Percentiles rank a stretch among this genome's conserved stretches.
Conservation (phyloP, 2,888 invertebrate genomes). For the Chrysina gloriosa region DNA sequence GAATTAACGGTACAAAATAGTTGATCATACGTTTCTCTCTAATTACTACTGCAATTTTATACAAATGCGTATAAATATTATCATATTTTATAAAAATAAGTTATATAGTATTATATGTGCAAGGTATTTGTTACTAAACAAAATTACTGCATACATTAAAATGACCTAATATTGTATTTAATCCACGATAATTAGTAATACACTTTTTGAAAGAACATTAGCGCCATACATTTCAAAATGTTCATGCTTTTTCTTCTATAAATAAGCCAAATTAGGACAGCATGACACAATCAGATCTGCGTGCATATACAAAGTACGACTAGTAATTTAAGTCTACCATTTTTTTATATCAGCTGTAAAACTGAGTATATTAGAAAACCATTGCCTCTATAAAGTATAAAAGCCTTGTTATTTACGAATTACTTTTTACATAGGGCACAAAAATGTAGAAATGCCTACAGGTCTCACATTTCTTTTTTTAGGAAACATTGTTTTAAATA, state of each 20-base stretch:
- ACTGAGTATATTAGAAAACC: neutral
- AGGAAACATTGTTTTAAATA: neutral
- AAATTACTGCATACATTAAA: slow-evolving; percentile 14
- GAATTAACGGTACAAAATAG: neutral
- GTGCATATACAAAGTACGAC: slow-evolving; percentile 13
- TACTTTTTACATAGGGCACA: neutral
- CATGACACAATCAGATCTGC: slow-evolving; percentile 12
- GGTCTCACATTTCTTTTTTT: neutral
- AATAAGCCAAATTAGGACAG: neutral
- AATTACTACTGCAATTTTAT: slow-evolving; percentile 22
- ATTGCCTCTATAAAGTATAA: slow-evolving; percentile 16
- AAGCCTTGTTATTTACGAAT: slow-evolving; percentile 6
- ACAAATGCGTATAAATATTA: slow-evolving; percentile 25
- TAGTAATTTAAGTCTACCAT: slow-evolving; percentile 14
- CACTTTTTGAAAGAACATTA: neutral
- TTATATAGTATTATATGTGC: slow-evolving; percentile 29
- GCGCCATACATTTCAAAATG: neutral
- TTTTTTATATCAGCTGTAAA: neutral
- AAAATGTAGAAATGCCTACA: neutral
- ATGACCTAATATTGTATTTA: neutral
- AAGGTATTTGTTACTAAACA: slow-evolving; percentile 23
- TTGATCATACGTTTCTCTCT: neutral
- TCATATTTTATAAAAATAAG: slow-evolving; percentile 35
- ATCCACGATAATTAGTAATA: neutral
- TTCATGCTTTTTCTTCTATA: neutral